Base-by-base conservation (phyloP, 2,113 vertebrate genomes). In the Tringa solitaria region DNA sequence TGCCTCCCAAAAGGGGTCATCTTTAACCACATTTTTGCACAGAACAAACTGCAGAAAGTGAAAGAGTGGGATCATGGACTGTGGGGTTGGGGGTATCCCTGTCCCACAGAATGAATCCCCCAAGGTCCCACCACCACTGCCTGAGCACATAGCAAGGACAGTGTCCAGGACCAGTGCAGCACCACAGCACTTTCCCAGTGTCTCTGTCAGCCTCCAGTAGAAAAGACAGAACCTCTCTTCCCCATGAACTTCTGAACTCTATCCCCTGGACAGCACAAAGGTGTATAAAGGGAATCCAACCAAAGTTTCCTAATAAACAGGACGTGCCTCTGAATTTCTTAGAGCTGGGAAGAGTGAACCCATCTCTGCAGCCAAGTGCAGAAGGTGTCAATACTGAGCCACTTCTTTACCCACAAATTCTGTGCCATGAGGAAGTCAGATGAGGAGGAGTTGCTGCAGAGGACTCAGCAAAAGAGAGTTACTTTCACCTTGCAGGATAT, bases 341-440 rank as follows among this genome's bases (percentile, higher is more conserved):
- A 60, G 57, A 33, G 33, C 35, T 22, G 76, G 24, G 77, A 57
- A 53, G 74, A 35, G 30, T 7, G 39, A 94, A 7, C 35, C 24
- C 1, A 2, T 18, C 65, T 39, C 88, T 74, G 35, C 77, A 82
- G 84, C 39, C 3, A 6, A 35, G 64, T 20, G 90, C 87, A 60
- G 94, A 54, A 86, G 87, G 81, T 86, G 77, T 93, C 93, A 91
- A 60, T 64, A 65, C 90, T 81, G 90, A 84, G 84, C 39, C 81
- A 27, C 2, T 35, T 9, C 37, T 53, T 39, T 32, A 37, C 78
- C 51, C 14, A 46, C 57, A 26, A 60, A 37, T 39, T 43, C 56
- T 14, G 51, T 6, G 45, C 68, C 76, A 3, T 2, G 59, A 37
- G 46, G 83, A 30, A 39, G 30, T 5, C 19, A 72, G 68, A 32